These are phyloP conservation scores for Scelioninae gen. 1 DNA, from an alignment of 2,888 invertebrate genomes.

Conservation along the genomic window DNA sequence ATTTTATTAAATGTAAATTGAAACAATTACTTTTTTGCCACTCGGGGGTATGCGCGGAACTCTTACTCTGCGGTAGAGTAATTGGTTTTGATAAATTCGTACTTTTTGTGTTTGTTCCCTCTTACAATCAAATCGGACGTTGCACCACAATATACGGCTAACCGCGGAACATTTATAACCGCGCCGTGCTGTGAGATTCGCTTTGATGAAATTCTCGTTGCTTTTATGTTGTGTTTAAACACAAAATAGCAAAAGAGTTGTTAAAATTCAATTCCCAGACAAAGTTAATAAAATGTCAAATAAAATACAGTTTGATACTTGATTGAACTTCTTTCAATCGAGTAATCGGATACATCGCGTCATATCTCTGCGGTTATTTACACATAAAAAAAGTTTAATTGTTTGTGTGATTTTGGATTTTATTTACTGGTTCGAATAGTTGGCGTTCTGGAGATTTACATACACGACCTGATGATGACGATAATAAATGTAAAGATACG, in stretches of 20 bases:
- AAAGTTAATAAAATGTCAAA: no score
- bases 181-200: constrained; percentile 70
- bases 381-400: no score
- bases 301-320: no score
- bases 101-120: constrained; percentile 23
- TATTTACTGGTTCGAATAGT: no score
- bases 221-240: no score
- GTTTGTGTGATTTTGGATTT: no score
- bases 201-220: constrained; percentile 20
- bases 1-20: constrained; percentile 38
- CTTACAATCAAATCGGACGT: constrained; percentile 38
- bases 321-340: no score
- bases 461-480: background rate
- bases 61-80: constrained; percentile 25
- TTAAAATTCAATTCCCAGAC: no score
- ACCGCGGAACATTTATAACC: constrained; percentile 75
- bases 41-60: background rate
- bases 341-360: no score
- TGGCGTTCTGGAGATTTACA: background rate
- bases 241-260: no score
- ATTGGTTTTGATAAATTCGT: constrained; percentile 51
- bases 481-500: no score
- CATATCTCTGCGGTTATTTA: no score
- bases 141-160: constrained; percentile 19
- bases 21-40: constrained; percentile 33